Evolutionary conservation across 1,140 invertebrate genomes (phyloP).

Genomic region (Neuroterus valhalla): DNA sequence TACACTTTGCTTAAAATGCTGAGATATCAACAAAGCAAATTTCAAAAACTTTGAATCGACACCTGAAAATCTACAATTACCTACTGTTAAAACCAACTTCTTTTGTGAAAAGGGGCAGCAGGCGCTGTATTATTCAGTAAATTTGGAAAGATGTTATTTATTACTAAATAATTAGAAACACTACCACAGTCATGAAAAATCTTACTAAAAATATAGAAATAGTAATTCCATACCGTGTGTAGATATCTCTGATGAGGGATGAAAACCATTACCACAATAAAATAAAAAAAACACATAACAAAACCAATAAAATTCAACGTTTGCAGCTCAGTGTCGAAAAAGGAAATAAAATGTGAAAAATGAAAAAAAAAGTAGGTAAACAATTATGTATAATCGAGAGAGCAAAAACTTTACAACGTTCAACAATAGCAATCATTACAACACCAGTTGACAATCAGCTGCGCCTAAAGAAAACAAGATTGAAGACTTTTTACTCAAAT

Average conservation of each 20-base stretch:
- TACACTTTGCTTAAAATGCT: slow-evolving; percentile 26
- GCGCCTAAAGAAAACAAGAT: slow-evolving; percentile 73
- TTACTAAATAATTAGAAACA: background rate
- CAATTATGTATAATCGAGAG: slow-evolving; percentile 54
- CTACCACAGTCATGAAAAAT: slow-evolving; percentile 3
- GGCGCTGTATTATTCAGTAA: background rate
- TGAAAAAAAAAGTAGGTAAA: slow-evolving; percentile 40
- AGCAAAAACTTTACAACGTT: slow-evolving; percentile 57
- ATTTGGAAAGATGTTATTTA: background rate
- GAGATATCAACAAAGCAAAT: slow-evolving; percentile 30
- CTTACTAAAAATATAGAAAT: slow-evolving; percentile 28
- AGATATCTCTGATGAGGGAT: slow-evolving; percentile 46
- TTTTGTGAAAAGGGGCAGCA: background rate
- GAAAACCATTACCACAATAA: slow-evolving; percentile 29
- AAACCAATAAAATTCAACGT: background rate
- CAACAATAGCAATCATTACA: slow-evolving; percentile 66
- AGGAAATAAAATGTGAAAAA: slow-evolving; percentile 42
- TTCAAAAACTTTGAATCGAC: slow-evolving; percentile 63
- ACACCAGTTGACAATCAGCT: slow-evolving; percentile 73
- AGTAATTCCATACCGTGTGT: slow-evolving; percentile 30
- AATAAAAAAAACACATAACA: slow-evolving; percentile 25
- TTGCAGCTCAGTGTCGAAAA: slow-evolving; percentile 28
- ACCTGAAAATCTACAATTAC: slow-evolving; percentile 70
- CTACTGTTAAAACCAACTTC: slow-evolving; percentile 57
- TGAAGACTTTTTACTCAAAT: slow-evolving; percentile 10